phyloP scores from a whole-genome alignment of 2,113 vertebrate species.

The Poeciliopsis turrubarensis region DNA sequence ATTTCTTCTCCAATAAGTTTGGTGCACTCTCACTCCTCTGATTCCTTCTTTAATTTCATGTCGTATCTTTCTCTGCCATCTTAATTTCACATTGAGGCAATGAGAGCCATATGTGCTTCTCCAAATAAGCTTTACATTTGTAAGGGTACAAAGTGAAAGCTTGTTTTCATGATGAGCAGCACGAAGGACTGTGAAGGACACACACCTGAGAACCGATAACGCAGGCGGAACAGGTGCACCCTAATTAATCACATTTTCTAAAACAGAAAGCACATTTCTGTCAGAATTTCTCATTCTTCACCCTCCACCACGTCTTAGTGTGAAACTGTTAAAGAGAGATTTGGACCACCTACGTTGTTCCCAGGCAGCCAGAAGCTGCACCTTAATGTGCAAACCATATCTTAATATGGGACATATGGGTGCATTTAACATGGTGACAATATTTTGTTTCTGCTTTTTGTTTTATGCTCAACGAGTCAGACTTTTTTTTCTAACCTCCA shows the following conservation, averaged over 20 bases:
- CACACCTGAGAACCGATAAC: no score
- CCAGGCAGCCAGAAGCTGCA: conserved; percentile 24
- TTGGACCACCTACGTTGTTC: conserved; percentile 40
- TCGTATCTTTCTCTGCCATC: conserved; percentile 34
- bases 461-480: conserved; percentile 32
- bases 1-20: conserved; percentile 18
- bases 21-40: background rate
- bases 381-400: conserved; percentile 21
- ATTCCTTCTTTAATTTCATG: conserved; percentile 27
- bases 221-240: no score
- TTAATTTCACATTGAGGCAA: conserved; percentile 20
- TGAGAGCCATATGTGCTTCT: conserved; percentile 7
- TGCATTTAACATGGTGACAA: no score
- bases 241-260: conserved; percentile 36
- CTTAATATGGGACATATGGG: no score
- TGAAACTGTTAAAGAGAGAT: conserved; percentile 37
- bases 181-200: no score
- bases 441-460: conserved; percentile 15
- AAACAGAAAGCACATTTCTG: conserved; percentile 49
- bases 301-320: conserved; percentile 41
- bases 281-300: conserved; percentile 45
- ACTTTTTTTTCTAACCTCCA: conserved; percentile 35
- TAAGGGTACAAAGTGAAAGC: no score
- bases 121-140: no score
- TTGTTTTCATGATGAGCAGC: no score